Conservation (phyloP, 2,888 invertebrate genomes). For the Spilarctia lutea region DNA sequence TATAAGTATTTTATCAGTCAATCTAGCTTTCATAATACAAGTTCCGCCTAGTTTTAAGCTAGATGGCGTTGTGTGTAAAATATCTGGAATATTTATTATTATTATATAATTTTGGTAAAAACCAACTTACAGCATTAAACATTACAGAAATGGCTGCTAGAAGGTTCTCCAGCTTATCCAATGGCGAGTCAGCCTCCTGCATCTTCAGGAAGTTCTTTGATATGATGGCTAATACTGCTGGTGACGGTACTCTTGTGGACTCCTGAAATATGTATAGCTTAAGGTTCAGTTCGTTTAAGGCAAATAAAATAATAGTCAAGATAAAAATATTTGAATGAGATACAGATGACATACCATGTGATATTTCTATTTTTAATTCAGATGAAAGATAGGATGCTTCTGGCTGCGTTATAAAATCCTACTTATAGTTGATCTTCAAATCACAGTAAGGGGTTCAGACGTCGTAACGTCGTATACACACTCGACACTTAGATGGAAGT, state of each 20-base stretch:
- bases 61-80: too few species aligned
- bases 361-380: too few species aligned
- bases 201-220: slow-evolving; percentile 92
- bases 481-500: background rate
- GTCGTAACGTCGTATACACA: too few species aligned
- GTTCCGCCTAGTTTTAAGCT: too few species aligned
- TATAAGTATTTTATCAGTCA: too few species aligned
- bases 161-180: slow-evolving; percentile 97
- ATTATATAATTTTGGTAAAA: background rate
- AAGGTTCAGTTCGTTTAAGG: background rate
- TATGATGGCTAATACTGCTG: slow-evolving; percentile 91
- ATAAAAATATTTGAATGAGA: background rate
- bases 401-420: background rate
- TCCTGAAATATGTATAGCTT: slow-evolving; percentile 71
- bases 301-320: background rate
- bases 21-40: too few species aligned
- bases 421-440: background rate
- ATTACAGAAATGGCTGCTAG: slow-evolving; percentile 95
- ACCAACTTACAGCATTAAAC: slow-evolving; percentile 90
- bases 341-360: too few species aligned
- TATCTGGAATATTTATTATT: too few species aligned
- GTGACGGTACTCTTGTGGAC: slow-evolving; percentile 92
- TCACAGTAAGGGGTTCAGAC: background rate
- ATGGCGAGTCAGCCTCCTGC: slow-evolving; percentile 96
- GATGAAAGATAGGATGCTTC: background rate